Evolutionary conservation across 92 coral and sea anemone species (phyloP).

Genomic region (Paragorgia papillata): DNA sequence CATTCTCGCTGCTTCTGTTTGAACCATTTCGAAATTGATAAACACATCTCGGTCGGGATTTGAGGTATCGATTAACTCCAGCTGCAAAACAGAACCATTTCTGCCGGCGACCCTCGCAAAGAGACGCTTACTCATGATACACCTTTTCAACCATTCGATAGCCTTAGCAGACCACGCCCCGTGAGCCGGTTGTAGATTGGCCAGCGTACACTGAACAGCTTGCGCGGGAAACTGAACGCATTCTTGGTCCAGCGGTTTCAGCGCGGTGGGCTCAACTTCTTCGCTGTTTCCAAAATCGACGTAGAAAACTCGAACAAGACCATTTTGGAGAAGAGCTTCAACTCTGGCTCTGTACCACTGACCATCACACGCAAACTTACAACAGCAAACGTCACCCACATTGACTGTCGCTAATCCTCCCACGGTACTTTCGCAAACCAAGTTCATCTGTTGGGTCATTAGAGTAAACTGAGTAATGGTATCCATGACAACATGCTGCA

Average conservation of each 20-base stretch:
- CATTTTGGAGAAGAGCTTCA: conserved; percentile 38
- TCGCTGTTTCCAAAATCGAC: conserved; percentile 86
- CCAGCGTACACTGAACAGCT: conserved; percentile 72
- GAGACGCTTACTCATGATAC: conserved; percentile 46
- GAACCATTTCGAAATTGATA: background rate
- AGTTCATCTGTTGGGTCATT: conserved; percentile 55
- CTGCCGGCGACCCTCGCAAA: conserved; percentile 49
- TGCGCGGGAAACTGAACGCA: conserved; percentile 65
- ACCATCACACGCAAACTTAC: conserved; percentile 66
- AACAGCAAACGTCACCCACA: conserved; percentile 64
- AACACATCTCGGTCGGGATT: conserved; percentile 2
- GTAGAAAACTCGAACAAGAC: conserved; percentile 59
- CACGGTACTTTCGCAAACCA: conserved; percentile 36
- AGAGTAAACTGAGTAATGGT: conserved; percentile 36
- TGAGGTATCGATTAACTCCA: conserved; percentile 3
- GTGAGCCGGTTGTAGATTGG: conserved; percentile 44
- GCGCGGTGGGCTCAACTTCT: conserved; percentile 47
- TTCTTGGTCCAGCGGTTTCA: conserved; percentile 48
- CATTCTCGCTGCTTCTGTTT: background rate
- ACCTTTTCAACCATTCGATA: conserved; percentile 51
- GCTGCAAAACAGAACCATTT: background rate
- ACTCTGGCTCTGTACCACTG: conserved; percentile 82
- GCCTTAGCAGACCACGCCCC: conserved; percentile 49
- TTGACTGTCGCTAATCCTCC: background rate
- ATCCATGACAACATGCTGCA: conserved; percentile 55